Evolutionary conservation across 2,113 vertebrate genomes (phyloP).

Genomic region (Ammodytes dubius): DNA sequence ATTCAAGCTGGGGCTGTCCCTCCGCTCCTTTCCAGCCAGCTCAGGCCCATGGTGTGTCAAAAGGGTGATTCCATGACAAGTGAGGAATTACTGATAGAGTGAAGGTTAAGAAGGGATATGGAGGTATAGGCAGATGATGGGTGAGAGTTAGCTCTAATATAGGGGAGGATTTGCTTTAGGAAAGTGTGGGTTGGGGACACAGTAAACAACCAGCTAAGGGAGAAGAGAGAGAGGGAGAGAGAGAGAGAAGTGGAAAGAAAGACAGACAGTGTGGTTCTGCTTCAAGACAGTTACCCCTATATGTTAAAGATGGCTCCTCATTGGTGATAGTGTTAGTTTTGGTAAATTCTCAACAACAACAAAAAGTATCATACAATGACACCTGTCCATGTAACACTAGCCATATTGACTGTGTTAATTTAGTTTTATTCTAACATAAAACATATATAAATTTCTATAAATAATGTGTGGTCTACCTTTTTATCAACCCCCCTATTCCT

Average conservation of each 20-base stretch:
- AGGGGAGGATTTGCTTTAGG: slow-evolving; percentile 4
- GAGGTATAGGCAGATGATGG: slow-evolving; percentile 4
- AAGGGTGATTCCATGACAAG: slow-evolving; percentile 58
- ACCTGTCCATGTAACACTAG: background rate
- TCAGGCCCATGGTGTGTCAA: slow-evolving; percentile 47
- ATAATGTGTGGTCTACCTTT: background rate
- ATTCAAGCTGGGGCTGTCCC: slow-evolving; percentile 63
- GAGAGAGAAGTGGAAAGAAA: background rate
- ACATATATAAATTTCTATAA: background rate
- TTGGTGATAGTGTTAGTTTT: background rate
- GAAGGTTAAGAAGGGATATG: slow-evolving; percentile 38
- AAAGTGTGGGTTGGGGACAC: background rate
- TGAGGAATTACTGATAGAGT: slow-evolving; percentile 40
- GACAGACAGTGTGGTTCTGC: background rate
- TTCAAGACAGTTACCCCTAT: background rate
- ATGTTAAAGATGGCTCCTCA: background rate
- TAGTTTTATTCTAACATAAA: background rate
- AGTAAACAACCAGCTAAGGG: background rate
- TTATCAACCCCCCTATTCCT: background rate
- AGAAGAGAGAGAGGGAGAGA: background rate
- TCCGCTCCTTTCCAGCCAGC: slow-evolving; percentile 23
- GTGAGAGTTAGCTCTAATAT: background rate
- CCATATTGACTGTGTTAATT: background rate
- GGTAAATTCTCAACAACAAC: background rate
- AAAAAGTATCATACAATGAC: background rate